Conservation (phyloP, 2,888 invertebrate genomes). For the Epiblema foenella region DNA sequence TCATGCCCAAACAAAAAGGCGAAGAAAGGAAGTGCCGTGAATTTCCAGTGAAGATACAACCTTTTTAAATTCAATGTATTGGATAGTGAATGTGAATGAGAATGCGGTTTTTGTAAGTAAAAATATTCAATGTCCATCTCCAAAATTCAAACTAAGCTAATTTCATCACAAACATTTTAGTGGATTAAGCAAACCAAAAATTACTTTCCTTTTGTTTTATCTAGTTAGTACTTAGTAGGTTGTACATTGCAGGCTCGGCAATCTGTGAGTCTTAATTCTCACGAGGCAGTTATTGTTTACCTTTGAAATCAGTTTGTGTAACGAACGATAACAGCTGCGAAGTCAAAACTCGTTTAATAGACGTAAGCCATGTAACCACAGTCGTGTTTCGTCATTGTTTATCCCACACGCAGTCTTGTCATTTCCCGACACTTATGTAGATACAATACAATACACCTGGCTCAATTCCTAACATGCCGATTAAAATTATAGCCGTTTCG, state of each 20-base stretch:
- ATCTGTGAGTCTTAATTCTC: conserved; percentile 22
- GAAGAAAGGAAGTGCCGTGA: no score
- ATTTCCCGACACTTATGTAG: conserved; percentile 17
- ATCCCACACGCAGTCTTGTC: conserved; percentile 20
- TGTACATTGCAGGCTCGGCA: neutral
- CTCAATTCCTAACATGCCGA: conserved; percentile 23
- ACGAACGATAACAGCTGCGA: conserved; percentile 28
- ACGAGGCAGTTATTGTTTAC: conserved; percentile 23
- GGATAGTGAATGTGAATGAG: no score
- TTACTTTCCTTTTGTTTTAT: neutral
- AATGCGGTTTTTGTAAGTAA: no score
- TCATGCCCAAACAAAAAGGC: no score
- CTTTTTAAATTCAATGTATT: no score
- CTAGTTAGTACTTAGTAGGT: neutral
- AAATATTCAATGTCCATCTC: neutral
- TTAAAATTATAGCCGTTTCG: conserved; percentile 3
- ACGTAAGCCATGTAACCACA: conserved; percentile 10
- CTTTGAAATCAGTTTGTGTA: conserved; percentile 16
- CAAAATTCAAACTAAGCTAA: neutral
- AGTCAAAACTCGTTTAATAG: conserved; percentile 11
- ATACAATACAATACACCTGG: conserved; percentile 18
- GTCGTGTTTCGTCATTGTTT: conserved; percentile 29
- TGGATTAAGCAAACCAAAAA: neutral
- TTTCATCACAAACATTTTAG: neutral
- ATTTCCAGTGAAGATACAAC: no score